Percentiles rank a stretch among this genome's conserved stretches.
phyloP scores from a whole-genome alignment of 2,113 vertebrate genomes.

The Nibea albiflora region DNA sequence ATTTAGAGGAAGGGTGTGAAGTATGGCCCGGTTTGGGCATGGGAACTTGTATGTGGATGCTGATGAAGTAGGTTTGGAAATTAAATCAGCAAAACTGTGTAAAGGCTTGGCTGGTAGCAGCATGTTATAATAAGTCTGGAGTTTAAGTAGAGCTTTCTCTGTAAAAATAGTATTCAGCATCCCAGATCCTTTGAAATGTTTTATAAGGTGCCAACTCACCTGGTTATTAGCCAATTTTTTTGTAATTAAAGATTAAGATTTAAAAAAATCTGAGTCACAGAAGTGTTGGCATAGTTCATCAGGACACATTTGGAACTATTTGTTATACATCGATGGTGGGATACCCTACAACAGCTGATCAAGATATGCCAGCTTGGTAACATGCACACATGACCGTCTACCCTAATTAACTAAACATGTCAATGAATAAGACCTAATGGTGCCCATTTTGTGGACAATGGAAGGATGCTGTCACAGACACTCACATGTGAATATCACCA shows the following conservation, averaged over 20 bases:
- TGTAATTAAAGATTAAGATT: not conserved
- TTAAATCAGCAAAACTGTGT: not conserved
- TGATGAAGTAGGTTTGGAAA: slow-evolving; percentile 17
- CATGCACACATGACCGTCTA: not conserved
- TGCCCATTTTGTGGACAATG: not conserved
- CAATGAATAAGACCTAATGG: not conserved
- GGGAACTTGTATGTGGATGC: not conserved
- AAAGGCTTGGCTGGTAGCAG: not conserved
- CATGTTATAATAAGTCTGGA: slow-evolving; percentile 12
- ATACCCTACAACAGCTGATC: not conserved
- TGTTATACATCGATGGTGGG: not conserved
- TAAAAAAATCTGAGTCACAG: not conserved
- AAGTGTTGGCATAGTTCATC: not conserved
- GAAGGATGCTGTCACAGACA: not conserved
- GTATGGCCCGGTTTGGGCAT: not conserved
- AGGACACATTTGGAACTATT: not conserved
- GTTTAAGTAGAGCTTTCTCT: slow-evolving; percentile 1
- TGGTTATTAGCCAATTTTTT: not conserved
- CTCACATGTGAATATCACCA: not conserved
- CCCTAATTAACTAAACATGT: not conserved
- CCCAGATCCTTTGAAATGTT: slow-evolving; percentile 15
- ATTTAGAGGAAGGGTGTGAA: not conserved
- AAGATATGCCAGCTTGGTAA: not conserved
- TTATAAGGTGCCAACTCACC: slow-evolving; percentile 15
- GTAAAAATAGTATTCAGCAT: not conserved